Conservation (phyloP, 2,888 invertebrate species). For the Lochmaea crataegi region DNA sequence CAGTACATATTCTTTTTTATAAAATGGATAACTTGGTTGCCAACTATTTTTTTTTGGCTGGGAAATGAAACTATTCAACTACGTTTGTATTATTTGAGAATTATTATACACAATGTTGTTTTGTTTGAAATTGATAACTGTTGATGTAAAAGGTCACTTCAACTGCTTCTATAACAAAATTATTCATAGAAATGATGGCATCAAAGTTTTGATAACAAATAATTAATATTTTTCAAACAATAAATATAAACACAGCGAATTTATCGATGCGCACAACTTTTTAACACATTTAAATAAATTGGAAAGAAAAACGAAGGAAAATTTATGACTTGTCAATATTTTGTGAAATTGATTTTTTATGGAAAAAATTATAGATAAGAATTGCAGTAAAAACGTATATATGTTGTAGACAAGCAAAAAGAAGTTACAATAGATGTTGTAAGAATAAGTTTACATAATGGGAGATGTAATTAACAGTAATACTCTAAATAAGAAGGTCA, state of each 20-base stretch:
- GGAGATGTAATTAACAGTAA: neutral
- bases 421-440: neutral
- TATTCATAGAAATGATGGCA: neutral
- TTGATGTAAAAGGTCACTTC: neutral
- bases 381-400: no score
- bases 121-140: neutral
- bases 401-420: neutral
- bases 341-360: no score
- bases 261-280: slow-evolving; percentile 4
- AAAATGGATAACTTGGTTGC: no score
- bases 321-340: no score
- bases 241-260: neutral
- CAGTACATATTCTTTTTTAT: no score
- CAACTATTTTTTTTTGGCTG: no score
- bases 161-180: slow-evolving; percentile 2
- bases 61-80: neutral
- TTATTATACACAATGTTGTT: neutral
- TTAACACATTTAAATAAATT: neutral
- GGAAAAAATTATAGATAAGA: no score
- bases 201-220: neutral
- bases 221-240: neutral
- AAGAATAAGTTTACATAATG: neutral
- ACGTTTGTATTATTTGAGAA: neutral
- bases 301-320: no score
- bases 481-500: neutral